Percentiles rank a stretch among this genome's conserved stretches.
These are phyloP conservation scores for Thereva nobilitata DNA, from an alignment of 2,888 invertebrate genomes.

Conservation along the genomic window DNA sequence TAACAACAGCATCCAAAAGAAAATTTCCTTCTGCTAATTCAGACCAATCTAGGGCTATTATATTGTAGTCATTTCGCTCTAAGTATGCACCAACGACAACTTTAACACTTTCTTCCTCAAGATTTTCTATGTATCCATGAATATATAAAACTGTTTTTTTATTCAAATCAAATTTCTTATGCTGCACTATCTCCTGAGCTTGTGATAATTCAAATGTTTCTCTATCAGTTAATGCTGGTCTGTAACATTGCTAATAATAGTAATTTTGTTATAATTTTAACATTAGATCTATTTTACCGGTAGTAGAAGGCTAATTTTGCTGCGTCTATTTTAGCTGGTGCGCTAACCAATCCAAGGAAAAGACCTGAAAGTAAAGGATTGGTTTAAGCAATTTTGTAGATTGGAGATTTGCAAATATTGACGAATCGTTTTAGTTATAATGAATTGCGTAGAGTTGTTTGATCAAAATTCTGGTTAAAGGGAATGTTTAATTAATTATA, in stretches of 20 bases:
- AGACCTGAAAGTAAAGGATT: conserved; percentile 46
- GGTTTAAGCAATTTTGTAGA: too few species aligned
- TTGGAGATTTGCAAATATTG: too few species aligned
- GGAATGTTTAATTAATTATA: too few species aligned
- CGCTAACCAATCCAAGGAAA: conserved; percentile 61
- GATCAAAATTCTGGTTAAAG: too few species aligned
- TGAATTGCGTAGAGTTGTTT: too few species aligned
- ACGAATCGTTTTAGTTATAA: too few species aligned
- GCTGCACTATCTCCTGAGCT: conserved; percentile 47
- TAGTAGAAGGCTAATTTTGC: conserved; percentile 56
- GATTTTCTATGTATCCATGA: conserved; percentile 60
- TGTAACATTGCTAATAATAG: conserved; percentile 30
- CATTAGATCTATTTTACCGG: conserved; percentile 45
- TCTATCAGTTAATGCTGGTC: conserved; percentile 51
- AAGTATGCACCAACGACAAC: conserved; percentile 56
- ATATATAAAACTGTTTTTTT: conserved; percentile 58
- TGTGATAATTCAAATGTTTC: conserved; percentile 50
- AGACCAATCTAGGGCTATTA: conserved; percentile 55
- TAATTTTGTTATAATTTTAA: background rate
- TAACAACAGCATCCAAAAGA: conserved; percentile 54
- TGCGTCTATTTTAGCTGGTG: conserved; percentile 58
- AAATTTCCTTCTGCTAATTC: conserved; percentile 57
- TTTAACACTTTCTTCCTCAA: conserved; percentile 64
- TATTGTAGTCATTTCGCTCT: conserved; percentile 51
- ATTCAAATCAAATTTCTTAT: conserved; percentile 54